Evolutionary conservation across 2,113 vertebrate genomes (phyloP).

Genomic region (Sturnira hondurensis): DNA sequence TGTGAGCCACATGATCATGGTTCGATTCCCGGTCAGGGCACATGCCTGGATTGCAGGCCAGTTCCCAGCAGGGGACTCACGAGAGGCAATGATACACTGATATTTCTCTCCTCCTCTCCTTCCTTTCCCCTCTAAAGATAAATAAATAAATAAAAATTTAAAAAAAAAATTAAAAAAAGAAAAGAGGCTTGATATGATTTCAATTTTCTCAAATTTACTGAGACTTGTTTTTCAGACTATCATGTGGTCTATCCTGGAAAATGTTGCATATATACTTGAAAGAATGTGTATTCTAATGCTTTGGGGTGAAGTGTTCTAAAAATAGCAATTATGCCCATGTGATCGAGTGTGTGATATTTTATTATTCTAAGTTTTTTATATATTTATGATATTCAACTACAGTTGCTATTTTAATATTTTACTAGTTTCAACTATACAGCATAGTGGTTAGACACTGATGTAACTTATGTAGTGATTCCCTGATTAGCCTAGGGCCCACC

Average conservation of each 20-base stretch:
- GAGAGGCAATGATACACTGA: no score
- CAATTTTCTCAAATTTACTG: neutral
- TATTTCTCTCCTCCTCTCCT: no score
- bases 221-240: neutral
- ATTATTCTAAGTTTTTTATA: neutral
- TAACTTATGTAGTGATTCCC: neutral
- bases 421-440: neutral
- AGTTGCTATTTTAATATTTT: neutral
- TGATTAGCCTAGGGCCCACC: neutral
- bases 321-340: neutral
- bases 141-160: no score
- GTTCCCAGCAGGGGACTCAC: no score
- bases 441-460: neutral
- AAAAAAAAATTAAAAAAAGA: no score
- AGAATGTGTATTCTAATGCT: neutral
- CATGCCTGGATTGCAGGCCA: no score
- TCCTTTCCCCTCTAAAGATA: no score
- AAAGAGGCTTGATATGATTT: neutral
- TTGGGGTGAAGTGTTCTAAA: neutral
- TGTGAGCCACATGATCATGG: no score
- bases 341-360: neutral
- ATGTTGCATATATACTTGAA: neutral
- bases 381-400: neutral
- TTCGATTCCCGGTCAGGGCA: no score
- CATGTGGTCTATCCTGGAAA: neutral